Evolutionary conservation across 2,888 invertebrate species (phyloP).

Genomic region (Lithosia quadra): DNA sequence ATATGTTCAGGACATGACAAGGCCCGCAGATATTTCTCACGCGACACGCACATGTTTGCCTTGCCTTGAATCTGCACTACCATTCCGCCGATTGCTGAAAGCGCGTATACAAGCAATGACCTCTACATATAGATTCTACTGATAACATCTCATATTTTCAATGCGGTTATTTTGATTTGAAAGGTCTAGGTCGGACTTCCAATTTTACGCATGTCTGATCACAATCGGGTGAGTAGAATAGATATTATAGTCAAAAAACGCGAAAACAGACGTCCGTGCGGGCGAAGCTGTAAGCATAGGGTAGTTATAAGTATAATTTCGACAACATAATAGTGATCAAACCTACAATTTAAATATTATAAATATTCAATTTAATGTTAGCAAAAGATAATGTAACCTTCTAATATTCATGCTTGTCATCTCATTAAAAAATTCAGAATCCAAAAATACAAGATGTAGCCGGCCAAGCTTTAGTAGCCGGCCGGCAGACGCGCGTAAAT

Average conservation of each 20-base stretch:
- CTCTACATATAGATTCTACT: neutral
- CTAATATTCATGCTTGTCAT: constrained; percentile 7
- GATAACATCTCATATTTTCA: too few species aligned
- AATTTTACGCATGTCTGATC: too few species aligned
- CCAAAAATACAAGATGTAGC: constrained; percentile 30
- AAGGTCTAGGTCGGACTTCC: too few species aligned
- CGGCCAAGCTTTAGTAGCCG: constrained; percentile 52
- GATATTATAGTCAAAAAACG: too few species aligned
- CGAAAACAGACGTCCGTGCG: too few species aligned
- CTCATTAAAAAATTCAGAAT: constrained; percentile 10
- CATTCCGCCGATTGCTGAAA: neutral
- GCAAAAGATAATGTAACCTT: neutral
- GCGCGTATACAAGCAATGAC: neutral
- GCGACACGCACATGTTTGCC: neutral
- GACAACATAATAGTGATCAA: too few species aligned
- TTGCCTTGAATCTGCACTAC: neutral
- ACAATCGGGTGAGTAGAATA: too few species aligned
- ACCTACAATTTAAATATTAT: too few species aligned
- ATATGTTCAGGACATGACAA: neutral
- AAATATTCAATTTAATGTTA: neutral
- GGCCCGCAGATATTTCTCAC: neutral
- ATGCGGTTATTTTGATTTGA: too few species aligned
- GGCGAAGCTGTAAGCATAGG: too few species aligned
- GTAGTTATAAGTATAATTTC: too few species aligned
- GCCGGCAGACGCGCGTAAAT: constrained; percentile 65